phyloP scores from a whole-genome alignment of 2,888 invertebrate species.

The Ichneumoninae sp. region DNA sequence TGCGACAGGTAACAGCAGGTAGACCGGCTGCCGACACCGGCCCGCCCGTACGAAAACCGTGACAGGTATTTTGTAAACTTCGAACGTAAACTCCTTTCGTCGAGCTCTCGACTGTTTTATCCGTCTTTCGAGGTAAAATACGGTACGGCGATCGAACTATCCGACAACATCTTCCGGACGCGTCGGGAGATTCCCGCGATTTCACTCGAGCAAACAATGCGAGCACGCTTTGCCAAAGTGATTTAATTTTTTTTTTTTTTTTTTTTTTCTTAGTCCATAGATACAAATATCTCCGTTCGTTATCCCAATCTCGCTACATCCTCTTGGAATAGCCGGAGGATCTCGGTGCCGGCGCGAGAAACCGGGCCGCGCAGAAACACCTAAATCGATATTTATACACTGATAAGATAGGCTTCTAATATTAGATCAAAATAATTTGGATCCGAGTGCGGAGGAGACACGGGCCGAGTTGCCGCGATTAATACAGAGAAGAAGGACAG shows the following conservation, averaged over 20 bases:
- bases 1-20: conserved; percentile 44
- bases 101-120: not conserved
- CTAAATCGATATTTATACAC: conserved; percentile 75
- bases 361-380: conserved; percentile 66
- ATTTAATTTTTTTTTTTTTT: conserved; percentile 17
- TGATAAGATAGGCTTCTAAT: conserved; percentile 68
- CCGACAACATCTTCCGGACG: not conserved
- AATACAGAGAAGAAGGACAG: conserved; percentile 10
- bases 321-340: conserved; percentile 1
- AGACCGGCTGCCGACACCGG: conserved; percentile 8
- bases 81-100: not conserved
- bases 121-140: not conserved
- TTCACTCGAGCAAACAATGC: conserved; percentile 17
- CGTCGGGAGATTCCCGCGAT: conserved; percentile 4
- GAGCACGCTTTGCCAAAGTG: conserved; percentile 19
- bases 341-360: conserved; percentile 25
- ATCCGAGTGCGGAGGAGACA: conserved; percentile 19
- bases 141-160: not conserved
- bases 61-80: conserved; percentile 49
- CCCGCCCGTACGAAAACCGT: not conserved
- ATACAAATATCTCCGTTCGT: conserved; percentile 14
- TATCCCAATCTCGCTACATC: conserved; percentile 7
- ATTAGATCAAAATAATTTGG: conserved; percentile 56
- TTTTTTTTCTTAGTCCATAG: conserved; percentile 5
- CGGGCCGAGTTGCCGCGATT: not conserved